phyloP scores from a whole-genome alignment of 1,140 invertebrate species.

The Venustaconcha ellipsiformis region DNA sequence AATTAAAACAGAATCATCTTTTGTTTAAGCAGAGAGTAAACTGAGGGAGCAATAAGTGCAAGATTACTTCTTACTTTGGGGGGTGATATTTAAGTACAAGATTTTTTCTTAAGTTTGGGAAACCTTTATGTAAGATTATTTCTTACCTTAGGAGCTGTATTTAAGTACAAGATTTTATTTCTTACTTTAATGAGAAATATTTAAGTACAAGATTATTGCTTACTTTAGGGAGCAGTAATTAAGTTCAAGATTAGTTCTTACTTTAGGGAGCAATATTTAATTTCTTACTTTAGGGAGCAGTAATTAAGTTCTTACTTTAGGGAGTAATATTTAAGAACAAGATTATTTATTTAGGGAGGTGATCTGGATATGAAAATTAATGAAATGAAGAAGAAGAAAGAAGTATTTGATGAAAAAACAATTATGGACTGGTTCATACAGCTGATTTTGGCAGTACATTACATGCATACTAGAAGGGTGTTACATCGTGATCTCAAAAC shows the following conservation, averaged over 20 bases:
- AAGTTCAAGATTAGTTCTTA: not conserved
- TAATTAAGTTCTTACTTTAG: too few relatives aligned
- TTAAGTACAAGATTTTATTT: too few relatives aligned
- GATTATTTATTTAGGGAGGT: slow-evolving; percentile 58
- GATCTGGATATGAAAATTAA: slow-evolving; percentile 66
- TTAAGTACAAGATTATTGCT: not conserved
- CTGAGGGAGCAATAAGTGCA: too few relatives aligned
- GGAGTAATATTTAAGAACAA: not conserved
- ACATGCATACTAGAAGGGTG: slow-evolving; percentile 67
- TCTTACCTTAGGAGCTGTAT: slow-evolving; percentile 48
- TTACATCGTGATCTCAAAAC: slow-evolving; percentile 70
- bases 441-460: slow-evolving; percentile 66
- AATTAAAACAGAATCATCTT: too few relatives aligned
- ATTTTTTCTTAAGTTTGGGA: slow-evolving; percentile 49
- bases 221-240: too few relatives aligned
- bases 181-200: too few relatives aligned
- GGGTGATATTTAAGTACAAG: not conserved
- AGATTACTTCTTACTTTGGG: too few relatives aligned
- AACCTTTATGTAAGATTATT: not conserved
- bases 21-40: too few relatives aligned
- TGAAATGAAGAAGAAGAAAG: slow-evolving; percentile 57
- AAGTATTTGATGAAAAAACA: slow-evolving; percentile 56
- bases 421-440: slow-evolving; percentile 69
- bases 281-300: too few relatives aligned
- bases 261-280: slow-evolving; percentile 60